These are phyloP conservation scores for Atta texana DNA, from an alignment of 1,140 invertebrate species.

Conservation along the genomic window DNA sequence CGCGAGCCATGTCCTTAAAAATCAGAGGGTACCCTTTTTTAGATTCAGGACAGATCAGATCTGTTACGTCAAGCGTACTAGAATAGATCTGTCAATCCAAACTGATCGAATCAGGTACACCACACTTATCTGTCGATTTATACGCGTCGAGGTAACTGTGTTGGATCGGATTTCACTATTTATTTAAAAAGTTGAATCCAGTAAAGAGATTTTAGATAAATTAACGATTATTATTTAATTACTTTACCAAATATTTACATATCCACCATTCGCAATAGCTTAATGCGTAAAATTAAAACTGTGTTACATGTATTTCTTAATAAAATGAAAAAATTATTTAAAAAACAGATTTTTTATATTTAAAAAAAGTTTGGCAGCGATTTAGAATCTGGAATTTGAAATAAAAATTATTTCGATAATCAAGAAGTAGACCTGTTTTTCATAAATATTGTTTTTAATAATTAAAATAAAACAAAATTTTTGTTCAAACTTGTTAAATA, in stretches of 20 bases:
- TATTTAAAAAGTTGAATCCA: not conserved
- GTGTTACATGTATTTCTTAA: too few species aligned
- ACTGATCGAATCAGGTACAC: slow-evolving; percentile 18
- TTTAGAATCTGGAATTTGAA: too few species aligned
- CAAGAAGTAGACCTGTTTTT: too few species aligned
- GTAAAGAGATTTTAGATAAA: not conserved
- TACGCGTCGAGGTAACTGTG: not conserved
- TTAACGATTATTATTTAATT: slow-evolving; percentile 8
- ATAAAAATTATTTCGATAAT: too few species aligned
- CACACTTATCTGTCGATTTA: not conserved
- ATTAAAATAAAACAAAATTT: too few species aligned
- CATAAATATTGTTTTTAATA: too few species aligned
- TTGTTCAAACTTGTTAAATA: too few species aligned
- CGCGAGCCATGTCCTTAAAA: slow-evolving; percentile 52
- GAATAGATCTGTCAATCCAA: slow-evolving; percentile 75
- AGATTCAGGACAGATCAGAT: slow-evolving; percentile 54
- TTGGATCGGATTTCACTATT: not conserved
- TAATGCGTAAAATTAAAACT: not conserved
- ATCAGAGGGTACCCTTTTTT: slow-evolving; percentile 32
- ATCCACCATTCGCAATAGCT: not conserved
- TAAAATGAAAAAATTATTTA: too few species aligned
- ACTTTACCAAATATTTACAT: not conserved
- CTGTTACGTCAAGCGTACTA: slow-evolving; percentile 70
- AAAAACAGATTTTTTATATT: too few species aligned
- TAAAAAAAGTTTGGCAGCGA: too few species aligned